Evolutionary conservation across 2,888 invertebrate species (phyloP).

Genomic region (Brachylomia viminalis): DNA sequence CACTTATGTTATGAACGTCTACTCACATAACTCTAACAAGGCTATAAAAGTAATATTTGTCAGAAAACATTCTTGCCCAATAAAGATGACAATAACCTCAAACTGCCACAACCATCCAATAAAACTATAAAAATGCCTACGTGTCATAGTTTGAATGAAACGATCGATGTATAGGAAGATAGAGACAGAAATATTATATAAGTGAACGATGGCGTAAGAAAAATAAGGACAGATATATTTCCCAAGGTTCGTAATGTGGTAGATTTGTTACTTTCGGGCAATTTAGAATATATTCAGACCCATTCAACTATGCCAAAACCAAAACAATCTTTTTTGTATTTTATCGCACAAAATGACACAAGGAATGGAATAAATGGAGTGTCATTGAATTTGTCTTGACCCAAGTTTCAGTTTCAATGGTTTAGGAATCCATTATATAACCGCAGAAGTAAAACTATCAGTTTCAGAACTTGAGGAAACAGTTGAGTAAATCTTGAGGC

Average conservation of each 20-base stretch:
- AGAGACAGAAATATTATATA: not conserved
- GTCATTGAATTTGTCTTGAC: constrained; percentile 25
- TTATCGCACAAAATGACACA: not conserved
- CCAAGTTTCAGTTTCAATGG: constrained; percentile 23
- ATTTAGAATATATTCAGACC: constrained; percentile 9
- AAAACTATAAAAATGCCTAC: constrained; percentile 40
- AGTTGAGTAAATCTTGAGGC: constrained; percentile 17
- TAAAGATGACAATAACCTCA: constrained; percentile 51
- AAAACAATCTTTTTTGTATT: not conserved
- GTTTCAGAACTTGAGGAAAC: constrained; percentile 26
- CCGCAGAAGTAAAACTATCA: constrained; percentile 30
- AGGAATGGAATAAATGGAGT: constrained; percentile 27
- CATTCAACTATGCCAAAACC: constrained; percentile 10
- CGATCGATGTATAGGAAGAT: constrained; percentile 17
- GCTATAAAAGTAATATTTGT: constrained; percentile 33
- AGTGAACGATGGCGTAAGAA: constrained; percentile 1
- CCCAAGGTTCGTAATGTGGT: constrained; percentile 1
- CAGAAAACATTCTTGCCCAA: constrained; percentile 29
- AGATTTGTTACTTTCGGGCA: constrained; percentile 19
- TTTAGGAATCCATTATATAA: constrained; percentile 27
- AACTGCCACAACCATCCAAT: constrained; percentile 32
- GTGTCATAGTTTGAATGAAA: constrained; percentile 19
- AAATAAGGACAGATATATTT: constrained; percentile 16
- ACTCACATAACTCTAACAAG: constrained; percentile 13
- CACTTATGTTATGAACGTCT: constrained; percentile 7